phyloP scores from a whole-genome alignment of 2,113 vertebrate genomes.

The Semnornis frantzii region DNA sequence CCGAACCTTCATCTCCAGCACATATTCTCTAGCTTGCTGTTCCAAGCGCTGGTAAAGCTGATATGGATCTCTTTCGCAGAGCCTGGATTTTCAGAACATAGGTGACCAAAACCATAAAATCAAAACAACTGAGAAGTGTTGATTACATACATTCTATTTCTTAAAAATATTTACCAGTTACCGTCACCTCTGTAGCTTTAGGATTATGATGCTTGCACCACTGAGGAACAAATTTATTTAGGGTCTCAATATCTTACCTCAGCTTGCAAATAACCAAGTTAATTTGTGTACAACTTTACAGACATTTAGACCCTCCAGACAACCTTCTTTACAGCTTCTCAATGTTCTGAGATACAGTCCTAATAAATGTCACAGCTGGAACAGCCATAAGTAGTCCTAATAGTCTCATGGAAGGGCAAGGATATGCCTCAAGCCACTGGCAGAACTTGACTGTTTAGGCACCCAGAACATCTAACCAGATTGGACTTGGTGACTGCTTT shows the following conservation, averaged over 20 bases:
- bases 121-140: neutral
- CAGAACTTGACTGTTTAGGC: neutral
- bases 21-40: slow-evolving; percentile 94
- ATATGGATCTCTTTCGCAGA: slow-evolving; percentile 96
- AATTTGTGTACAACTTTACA: neutral
- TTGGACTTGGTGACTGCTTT: neutral
- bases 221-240: neutral
- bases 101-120: neutral
- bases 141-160: neutral
- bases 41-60: slow-evolving; percentile 96
- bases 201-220: neutral
- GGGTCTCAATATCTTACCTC: neutral
- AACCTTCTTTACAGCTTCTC: neutral
- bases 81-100: slow-evolving; percentile 72
- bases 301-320: neutral
- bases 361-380: neutral
- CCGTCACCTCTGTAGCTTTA: neutral
- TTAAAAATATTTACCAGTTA: neutral
- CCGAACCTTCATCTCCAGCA: slow-evolving; percentile 95
- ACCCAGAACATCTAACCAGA: neutral
- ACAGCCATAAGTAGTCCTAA: neutral
- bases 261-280: neutral
- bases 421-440: neutral
- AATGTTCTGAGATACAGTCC: neutral
- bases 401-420: neutral